phyloP scores from a whole-genome alignment of 2,888 invertebrate species.

The Parascotia fuliginaria region DNA sequence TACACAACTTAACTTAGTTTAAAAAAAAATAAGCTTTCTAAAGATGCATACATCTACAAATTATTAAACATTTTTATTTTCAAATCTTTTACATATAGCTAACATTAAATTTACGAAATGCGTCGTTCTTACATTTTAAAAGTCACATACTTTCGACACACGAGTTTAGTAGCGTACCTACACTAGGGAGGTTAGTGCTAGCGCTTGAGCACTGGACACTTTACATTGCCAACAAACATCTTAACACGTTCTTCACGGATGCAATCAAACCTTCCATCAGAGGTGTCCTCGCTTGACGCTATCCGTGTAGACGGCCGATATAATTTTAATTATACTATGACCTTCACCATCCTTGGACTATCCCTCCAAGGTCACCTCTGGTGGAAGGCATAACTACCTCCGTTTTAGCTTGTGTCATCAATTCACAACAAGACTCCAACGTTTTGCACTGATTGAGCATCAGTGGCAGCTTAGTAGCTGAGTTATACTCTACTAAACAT shows the following conservation, averaged over 20 bases:
- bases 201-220: conserved; percentile 13
- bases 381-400: no score
- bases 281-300: no score
- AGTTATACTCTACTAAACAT: conserved; percentile 28
- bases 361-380: no score
- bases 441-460: conserved; percentile 16
- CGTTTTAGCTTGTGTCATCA: conserved; percentile 9
- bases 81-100: conserved; percentile 48
- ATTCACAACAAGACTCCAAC: conserved; percentile 2
- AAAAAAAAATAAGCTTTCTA: conserved; percentile 55
- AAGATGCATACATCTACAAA: conserved; percentile 51
- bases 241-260: no score
- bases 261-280: no score
- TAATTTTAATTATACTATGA: no score
- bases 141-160: conserved; percentile 12
- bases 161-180: conserved; percentile 4
- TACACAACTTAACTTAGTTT: conserved; percentile 72
- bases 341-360: no score
- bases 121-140: conserved; percentile 34
- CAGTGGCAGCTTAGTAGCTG: conserved; percentile 10
- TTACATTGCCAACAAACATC: conserved; percentile 7
- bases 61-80: conserved; percentile 41
- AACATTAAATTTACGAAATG: conserved; percentile 54
- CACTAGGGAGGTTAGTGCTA: conserved; percentile 13
- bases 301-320: no score